Conservation (phyloP, 2,888 invertebrate genomes). For the Aleiodes alternator region DNA sequence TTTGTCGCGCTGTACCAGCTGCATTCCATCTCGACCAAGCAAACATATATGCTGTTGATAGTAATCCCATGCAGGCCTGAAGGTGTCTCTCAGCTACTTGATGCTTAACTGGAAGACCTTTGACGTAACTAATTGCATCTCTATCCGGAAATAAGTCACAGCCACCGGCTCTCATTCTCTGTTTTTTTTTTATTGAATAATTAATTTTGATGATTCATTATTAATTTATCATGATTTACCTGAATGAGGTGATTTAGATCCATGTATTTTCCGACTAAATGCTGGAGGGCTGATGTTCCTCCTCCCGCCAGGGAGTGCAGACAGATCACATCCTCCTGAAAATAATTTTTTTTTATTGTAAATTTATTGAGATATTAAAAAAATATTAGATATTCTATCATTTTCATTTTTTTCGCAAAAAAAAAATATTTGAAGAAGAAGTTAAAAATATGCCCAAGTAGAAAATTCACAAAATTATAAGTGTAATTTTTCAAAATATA, state of each 20-base stretch:
- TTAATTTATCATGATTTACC: conserved; percentile 72
- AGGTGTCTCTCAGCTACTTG: conserved; percentile 85
- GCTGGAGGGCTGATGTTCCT: conserved; percentile 79
- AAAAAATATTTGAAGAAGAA: too few relatives aligned
- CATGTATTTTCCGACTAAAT: conserved; percentile 79
- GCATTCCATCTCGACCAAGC: conserved; percentile 88
- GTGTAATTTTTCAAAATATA: too few relatives aligned
- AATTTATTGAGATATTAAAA: too few relatives aligned
- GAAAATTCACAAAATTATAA: too few relatives aligned
- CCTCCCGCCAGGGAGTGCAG: conserved; percentile 75
- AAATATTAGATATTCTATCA: too few relatives aligned
- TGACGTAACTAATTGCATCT: conserved; percentile 85
- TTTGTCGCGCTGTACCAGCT: conserved; percentile 75
- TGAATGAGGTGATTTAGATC: conserved; percentile 79
- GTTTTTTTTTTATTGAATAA: background rate
- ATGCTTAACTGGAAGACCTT: conserved; percentile 78
- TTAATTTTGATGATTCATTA: background rate
- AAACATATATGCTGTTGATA: conserved; percentile 85
- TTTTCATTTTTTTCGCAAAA: too few relatives aligned
- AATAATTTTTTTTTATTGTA: conserved; percentile 22
- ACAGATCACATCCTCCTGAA: conserved; percentile 74
- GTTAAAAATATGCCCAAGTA: too few relatives aligned
- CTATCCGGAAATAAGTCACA: conserved; percentile 89
- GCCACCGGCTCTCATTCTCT: conserved; percentile 80
- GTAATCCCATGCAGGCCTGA: conserved; percentile 86